Conservation (phyloP, 2,888 invertebrate species). For the Tryphoninae sp. region DNA sequence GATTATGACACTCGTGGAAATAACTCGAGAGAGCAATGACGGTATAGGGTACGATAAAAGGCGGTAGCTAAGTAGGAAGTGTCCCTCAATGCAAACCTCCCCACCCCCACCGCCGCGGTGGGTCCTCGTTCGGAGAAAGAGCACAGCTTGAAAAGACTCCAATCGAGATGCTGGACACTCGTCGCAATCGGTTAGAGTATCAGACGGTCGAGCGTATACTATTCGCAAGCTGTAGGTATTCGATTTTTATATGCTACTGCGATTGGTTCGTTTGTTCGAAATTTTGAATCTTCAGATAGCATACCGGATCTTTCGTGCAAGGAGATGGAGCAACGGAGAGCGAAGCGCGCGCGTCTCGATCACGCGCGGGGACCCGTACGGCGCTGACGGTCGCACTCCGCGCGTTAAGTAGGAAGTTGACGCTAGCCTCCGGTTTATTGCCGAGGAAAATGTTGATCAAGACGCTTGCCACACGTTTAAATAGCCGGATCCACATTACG, state of each 20-base stretch:
- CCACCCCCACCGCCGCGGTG: slow-evolving; percentile 57
- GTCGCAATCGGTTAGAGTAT: slow-evolving; percentile 42
- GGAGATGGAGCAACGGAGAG: neutral
- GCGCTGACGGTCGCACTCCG: slow-evolving; percentile 64
- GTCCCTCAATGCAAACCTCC: slow-evolving; percentile 61
- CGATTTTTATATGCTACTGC: neutral
- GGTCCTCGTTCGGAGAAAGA: slow-evolving; percentile 57
- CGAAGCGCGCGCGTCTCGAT: slow-evolving; percentile 51
- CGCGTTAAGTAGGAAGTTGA: slow-evolving; percentile 77
- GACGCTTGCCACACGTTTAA: slow-evolving; percentile 71
- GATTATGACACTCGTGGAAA: slow-evolving; percentile 40
- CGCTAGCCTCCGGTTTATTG: slow-evolving; percentile 71
- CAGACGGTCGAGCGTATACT: slow-evolving; percentile 15
- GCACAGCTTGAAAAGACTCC: slow-evolving; percentile 51
- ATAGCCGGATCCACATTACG: slow-evolving; percentile 64
- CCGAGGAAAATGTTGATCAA: slow-evolving; percentile 74
- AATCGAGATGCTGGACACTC: slow-evolving; percentile 63
- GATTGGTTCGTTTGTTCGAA: neutral
- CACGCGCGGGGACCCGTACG: slow-evolving; percentile 4
- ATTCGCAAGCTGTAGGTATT: neutral
- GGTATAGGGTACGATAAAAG: slow-evolving; percentile 6
- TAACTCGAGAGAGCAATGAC: slow-evolving; percentile 37
- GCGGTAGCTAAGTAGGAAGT: slow-evolving; percentile 62
- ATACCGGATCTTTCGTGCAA: neutral
- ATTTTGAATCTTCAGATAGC: neutral